Conservation (phyloP, 2,113 vertebrate genomes). For the Catagonus wagneri region DNA sequence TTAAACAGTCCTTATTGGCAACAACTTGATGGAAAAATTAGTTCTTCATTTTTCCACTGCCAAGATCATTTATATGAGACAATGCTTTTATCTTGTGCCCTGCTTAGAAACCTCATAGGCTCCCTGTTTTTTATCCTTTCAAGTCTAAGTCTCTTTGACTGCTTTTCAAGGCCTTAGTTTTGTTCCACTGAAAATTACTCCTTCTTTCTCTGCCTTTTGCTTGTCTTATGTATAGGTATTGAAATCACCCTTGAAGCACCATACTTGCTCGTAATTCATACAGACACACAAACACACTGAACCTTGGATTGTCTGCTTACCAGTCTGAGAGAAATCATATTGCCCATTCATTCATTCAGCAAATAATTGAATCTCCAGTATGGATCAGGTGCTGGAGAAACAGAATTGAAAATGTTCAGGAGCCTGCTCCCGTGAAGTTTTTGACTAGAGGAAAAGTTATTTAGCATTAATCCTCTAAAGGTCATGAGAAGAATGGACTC, state of each 20-base stretch:
- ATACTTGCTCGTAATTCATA: background rate
- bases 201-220: background rate
- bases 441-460: background rate
- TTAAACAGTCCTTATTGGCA: background rate
- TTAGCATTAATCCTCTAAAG: background rate
- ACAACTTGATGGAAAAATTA: slow-evolving; percentile 54
- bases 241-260: slow-evolving; percentile 23
- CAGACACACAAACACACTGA: background rate
- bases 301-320: background rate
- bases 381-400: background rate
- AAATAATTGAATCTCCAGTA: background rate
- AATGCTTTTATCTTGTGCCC: slow-evolving; percentile 55
- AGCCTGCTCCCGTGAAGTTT: background rate
- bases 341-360: background rate
- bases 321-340: background rate
- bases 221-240: background rate
- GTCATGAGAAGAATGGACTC: background rate
- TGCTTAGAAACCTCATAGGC: slow-evolving; percentile 32
- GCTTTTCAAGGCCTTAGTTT: slow-evolving; percentile 56
- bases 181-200: slow-evolving; percentile 20
- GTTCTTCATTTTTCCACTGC: slow-evolving; percentile 46
- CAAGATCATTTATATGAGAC: slow-evolving; percentile 65
- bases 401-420: background rate
- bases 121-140: background rate
- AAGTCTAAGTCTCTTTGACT: slow-evolving; percentile 36